Conservation (phyloP, 1,140 invertebrate genomes). For the Holcopasites calliopsidis region DNA sequence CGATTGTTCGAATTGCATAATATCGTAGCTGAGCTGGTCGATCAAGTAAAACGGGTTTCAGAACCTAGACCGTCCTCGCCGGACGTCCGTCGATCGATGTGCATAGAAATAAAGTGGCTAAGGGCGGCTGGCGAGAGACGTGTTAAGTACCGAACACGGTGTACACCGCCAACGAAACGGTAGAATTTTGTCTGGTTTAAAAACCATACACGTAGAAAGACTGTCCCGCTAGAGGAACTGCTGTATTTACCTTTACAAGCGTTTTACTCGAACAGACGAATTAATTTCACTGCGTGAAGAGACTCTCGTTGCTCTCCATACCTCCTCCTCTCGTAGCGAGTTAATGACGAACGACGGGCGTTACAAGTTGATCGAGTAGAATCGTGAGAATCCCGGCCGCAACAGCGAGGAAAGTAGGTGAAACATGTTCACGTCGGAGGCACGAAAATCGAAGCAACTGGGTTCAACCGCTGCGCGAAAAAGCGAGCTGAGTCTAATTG, state of each 20-base stretch:
- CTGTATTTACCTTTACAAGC: neutral
- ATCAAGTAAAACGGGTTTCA: conserved; percentile 13
- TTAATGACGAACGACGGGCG: conserved; percentile 1
- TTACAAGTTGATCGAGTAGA: neutral
- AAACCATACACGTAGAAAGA: neutral
- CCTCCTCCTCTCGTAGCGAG: conserved; percentile 8
- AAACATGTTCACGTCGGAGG: neutral
- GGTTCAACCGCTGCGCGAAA: too few relatives aligned
- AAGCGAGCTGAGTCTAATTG: too few relatives aligned
- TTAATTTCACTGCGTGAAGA: conserved; percentile 11
- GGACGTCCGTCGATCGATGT: neutral
- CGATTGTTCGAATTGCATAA: conserved; percentile 29
- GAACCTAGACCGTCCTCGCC: neutral
- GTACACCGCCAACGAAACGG: neutral
- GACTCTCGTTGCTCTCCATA: neutral
- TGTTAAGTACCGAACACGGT: neutral
- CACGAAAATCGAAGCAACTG: neutral
- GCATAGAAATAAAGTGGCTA: neutral
- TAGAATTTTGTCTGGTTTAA: neutral
- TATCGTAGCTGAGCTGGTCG: neutral
- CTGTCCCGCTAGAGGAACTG: neutral
- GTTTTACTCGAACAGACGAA: neutral
- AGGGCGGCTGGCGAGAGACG: neutral
- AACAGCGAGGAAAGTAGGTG: conserved; percentile 25
- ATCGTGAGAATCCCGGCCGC: conserved; percentile 27